Percentiles rank a stretch among this genome's conserved stretches.
Conservation (phyloP, 1,140 invertebrate species). For the Dufourea novaeangliae region DNA sequence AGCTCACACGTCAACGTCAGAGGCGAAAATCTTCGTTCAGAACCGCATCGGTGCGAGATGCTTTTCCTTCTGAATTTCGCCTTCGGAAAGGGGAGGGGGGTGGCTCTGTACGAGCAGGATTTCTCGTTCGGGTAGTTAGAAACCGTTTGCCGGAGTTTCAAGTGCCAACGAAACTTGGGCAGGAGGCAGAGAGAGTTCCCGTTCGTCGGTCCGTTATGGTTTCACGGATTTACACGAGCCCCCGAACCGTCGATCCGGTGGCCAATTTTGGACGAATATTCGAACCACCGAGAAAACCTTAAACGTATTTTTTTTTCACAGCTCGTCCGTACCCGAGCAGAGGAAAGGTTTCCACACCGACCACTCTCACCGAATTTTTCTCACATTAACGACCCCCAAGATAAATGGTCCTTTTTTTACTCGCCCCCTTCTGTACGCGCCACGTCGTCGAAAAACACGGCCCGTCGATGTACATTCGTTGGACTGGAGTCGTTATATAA, state of each 20-base stretch:
- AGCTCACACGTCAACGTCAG: neutral
- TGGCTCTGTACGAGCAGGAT: constrained; percentile 7
- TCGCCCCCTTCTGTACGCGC: neutral
- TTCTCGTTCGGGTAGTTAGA: constrained; percentile 44
- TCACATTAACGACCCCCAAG: constrained; percentile 36
- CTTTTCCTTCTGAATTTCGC: neutral
- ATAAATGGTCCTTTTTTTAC: constrained; percentile 30
- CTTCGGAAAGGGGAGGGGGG: too few relatives aligned
- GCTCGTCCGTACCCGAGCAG: neutral
- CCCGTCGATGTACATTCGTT: constrained; percentile 8
- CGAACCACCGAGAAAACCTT: neutral
- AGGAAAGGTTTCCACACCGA: neutral
- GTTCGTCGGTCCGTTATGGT: constrained; percentile 47
- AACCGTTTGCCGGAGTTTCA: constrained; percentile 41
- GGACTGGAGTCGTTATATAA: constrained; percentile 25
- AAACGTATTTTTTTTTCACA: neutral
- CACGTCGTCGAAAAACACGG: neutral
- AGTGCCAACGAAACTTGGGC: constrained; percentile 38
- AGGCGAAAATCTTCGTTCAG: neutral
- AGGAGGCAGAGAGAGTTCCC: constrained; percentile 19
- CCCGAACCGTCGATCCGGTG: constrained; percentile 31
- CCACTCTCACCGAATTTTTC: constrained; percentile 25
- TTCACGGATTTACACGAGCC: constrained; percentile 52
- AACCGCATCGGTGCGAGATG: neutral
- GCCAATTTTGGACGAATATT: constrained; percentile 14